Percentiles rank a stretch among this genome's conserved stretches.
Evolutionary conservation across 1,140 invertebrate species (phyloP).

Genomic region (Bombus superbus): DNA sequence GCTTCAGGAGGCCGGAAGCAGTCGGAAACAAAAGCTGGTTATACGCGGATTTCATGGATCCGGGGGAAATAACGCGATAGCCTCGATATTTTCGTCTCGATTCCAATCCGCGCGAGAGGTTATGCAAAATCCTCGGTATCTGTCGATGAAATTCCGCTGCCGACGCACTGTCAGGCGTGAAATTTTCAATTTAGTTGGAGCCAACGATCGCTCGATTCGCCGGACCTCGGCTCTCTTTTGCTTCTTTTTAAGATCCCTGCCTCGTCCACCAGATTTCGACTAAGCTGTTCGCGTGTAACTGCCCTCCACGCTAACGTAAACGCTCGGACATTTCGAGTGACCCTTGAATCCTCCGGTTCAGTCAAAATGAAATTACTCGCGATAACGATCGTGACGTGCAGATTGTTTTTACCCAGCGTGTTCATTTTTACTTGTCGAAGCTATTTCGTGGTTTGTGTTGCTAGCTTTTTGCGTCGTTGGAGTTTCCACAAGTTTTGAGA

Average conservation of each 20-base stretch:
- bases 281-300: not conserved
- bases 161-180: slow-evolving; percentile 64
- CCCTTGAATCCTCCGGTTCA: not conserved
- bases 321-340: not conserved
- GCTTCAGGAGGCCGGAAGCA: not conserved
- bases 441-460: too few species aligned
- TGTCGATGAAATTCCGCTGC: slow-evolving; percentile 65
- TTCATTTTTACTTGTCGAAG: too few species aligned
- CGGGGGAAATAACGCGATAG: slow-evolving; percentile 45
- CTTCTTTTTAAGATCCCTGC: not conserved
- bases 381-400: too few species aligned
- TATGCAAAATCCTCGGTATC: slow-evolving; percentile 69
- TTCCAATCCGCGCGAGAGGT: slow-evolving; percentile 55
- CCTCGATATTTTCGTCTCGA: slow-evolving; percentile 59
- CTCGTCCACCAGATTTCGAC: not conserved
- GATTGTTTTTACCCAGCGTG: too few species aligned
- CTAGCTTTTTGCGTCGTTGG: too few species aligned
- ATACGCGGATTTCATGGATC: not conserved
- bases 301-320: not conserved
- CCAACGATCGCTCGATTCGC: slow-evolving; percentile 33
- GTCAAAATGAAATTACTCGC: too few species aligned
- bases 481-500: too few species aligned
- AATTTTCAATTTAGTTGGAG: slow-evolving; percentile 69
- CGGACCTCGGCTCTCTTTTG: not conserved
- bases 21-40: slow-evolving; percentile 18